Conservation (phyloP, 2,797 vertebrate genomes). For the Mastacembelus armatus region DNA sequence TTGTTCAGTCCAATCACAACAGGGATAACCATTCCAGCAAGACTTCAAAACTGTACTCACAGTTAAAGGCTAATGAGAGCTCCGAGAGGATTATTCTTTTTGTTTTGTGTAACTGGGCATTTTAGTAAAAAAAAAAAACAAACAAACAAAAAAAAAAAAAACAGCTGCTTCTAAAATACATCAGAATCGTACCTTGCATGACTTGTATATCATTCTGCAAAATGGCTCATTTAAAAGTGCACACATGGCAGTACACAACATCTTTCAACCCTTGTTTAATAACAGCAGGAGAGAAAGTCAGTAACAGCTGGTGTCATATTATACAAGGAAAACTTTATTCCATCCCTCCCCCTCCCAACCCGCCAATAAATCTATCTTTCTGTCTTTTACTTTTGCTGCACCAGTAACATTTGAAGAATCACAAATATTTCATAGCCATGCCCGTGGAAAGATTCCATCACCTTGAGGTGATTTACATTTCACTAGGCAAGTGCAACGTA, state of each 20-base stretch:
- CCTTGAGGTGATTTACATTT: constrained; percentile 78
- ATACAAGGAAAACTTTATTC: constrained; percentile 37
- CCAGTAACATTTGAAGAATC: constrained; percentile 66
- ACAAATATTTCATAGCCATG: constrained; percentile 74
- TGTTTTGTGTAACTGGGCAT: constrained; percentile 20
- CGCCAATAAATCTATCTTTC: constrained; percentile 11
- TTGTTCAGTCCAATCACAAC: constrained; percentile 9
- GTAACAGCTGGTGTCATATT: constrained; percentile 58
- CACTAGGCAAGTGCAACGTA: constrained; percentile 66
- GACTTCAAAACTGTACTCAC: constrained; percentile 10
- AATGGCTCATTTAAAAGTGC: constrained; percentile 59
- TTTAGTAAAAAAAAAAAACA: constrained; percentile 24
- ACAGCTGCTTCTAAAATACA: constrained; percentile 24
- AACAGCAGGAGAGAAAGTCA: constrained; percentile 40
- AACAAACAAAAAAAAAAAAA: too few relatives aligned
- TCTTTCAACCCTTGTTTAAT: constrained; percentile 70
- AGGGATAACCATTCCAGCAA: constrained; percentile 2
- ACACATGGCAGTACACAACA: constrained; percentile 38
- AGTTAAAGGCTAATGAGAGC: constrained; percentile 19
- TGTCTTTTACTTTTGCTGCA: constrained; percentile 42
- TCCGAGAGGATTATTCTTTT: constrained; percentile 1
- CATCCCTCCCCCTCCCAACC: constrained; percentile 10
- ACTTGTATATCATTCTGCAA: constrained; percentile 38
- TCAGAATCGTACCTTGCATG: constrained; percentile 12
- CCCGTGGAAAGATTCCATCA: constrained; percentile 69